Evolutionary conservation across 2,113 vertebrate genomes (phyloP).

Genomic region (Ageneiosus marmoratus): DNA sequence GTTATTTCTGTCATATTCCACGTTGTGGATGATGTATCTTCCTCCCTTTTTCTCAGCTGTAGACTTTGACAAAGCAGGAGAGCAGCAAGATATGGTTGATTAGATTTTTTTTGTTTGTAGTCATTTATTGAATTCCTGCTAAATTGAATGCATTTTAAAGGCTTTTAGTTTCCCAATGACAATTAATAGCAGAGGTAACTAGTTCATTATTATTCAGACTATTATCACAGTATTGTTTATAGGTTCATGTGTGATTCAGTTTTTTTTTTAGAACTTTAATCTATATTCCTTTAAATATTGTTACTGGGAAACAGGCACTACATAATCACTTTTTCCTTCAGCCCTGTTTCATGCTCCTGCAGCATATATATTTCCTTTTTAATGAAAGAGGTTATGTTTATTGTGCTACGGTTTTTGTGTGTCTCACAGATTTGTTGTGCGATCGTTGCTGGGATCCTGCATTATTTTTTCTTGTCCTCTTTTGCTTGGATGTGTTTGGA

Average conservation of each 20-base stretch:
- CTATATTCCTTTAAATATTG: background rate
- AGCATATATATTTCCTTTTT: background rate
- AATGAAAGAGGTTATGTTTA: background rate
- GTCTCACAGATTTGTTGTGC: slow-evolving; percentile 87
- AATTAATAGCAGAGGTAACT: background rate
- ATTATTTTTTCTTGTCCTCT: slow-evolving; percentile 97
- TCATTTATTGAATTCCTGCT: background rate
- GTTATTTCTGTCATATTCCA: slow-evolving; percentile 25
- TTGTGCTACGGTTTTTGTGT: background rate
- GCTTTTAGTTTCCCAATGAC: background rate
- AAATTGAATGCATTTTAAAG: background rate
- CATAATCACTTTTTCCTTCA: background rate
- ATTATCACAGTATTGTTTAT: background rate
- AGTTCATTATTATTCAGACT: background rate
- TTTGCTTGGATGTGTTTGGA: slow-evolving; percentile 99
- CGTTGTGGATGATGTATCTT: slow-evolving; percentile 2
- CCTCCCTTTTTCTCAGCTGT: background rate
- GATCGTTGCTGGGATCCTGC: slow-evolving; percentile 93
- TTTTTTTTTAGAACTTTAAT: background rate
- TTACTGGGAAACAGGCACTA: background rate
- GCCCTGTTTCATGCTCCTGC: background rate
- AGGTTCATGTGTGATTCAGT: background rate
- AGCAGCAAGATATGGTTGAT: background rate
- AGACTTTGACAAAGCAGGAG: background rate
- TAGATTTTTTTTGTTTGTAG: background rate